phyloP scores from a whole-genome alignment of 2,113 vertebrate species.

The Pan troglodytes region NHGRI_mPanTro3-v2.1_pri NC_072398.2:219649001-219649500 shows the following conservation, averaged over 20 bases:
- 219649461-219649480: not conserved
- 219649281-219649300: not conserved
- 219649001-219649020: not conserved
- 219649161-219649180: not conserved
- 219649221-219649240: not conserved
- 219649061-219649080: not conserved
- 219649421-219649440: not conserved
- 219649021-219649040: not conserved
- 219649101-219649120: not conserved
- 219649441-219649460: not conserved
- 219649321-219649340: no score
- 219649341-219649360: not conserved
- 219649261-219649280: not conserved
- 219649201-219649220: not conserved
- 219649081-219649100: not conserved
- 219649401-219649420: not conserved
- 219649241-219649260: not conserved
- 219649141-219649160: not conserved
- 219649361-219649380: not conserved
- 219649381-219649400: not conserved
- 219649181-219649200: not conserved
- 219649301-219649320: not conserved
- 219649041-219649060: not conserved
- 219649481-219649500: constrained; percentile 19
- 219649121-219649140: constrained; percentile 2